Evolutionary conservation across 2,113 vertebrate genomes (phyloP), one percentile per base, ranked within the genome.

Genomic region (Prunella fulvescens): DNA sequence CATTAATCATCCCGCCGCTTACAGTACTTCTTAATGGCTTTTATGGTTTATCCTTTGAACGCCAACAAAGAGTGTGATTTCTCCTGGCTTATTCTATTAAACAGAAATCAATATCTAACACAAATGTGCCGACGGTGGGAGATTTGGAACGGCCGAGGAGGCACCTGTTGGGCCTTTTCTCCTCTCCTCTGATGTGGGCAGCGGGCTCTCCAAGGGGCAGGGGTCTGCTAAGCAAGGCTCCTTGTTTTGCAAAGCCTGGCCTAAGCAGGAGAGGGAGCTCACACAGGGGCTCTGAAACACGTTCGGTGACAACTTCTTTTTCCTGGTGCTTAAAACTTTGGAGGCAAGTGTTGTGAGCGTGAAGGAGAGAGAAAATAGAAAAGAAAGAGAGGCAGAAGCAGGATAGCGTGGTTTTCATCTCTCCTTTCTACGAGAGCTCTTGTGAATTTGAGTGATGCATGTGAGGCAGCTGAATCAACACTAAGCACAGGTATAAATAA

Each of bases 51-150:
- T 98, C 96, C 97, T 98, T 97, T 97, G 97, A 97, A 97, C 64
- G 62, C 97, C 98, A 98, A 98, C 97, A 97, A 97, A 98, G 94
- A 97, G 94, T 86, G 96, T 95, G 97, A 98, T 98, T 98, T 97
- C 97, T 97, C 93, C 96, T 90, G 92, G 97, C 96, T 98, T 97
- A 97, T 98, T 98, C 97, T 98, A 98, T 98, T 98, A 98, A 98
- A 97, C 95, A 98, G 97, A 96, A 98, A 98, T 98, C 98, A 97
- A 98, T 98, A 98, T 71, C 96, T 95, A 98, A 98, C 97, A 98
- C 95, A 98, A 98, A 97, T 97, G 97, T 97, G 97, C 94, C 88
- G 19, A 97, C 65, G 19, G 95, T 96, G 94, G 97, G 96, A 96
- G 96, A 91, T 96, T 96, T 90, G 94, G 96, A 97, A 95, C 50